phyloP scores from a whole-genome alignment of 2,113 vertebrate species.

The Neotragus pygmaeus region DNA sequence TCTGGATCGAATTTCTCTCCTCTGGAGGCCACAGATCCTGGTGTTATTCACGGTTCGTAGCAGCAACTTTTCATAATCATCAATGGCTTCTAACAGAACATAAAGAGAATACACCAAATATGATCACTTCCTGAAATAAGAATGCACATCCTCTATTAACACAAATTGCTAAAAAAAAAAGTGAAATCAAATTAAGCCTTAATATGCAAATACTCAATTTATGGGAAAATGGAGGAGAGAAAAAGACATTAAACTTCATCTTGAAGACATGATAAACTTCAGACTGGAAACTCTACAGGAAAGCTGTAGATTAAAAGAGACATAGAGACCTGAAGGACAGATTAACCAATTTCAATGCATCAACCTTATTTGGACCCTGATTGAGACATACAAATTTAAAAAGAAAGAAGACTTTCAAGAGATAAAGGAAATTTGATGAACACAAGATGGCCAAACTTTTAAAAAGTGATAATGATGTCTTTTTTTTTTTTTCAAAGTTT shows the following conservation, averaged over 20 bases:
- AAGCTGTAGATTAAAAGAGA: neutral
- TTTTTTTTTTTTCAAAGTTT: neutral
- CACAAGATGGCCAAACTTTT: neutral
- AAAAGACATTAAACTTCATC: neutral
- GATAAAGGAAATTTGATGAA: neutral
- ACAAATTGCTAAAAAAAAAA: neutral
- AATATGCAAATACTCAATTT: neutral
- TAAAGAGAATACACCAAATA: neutral
- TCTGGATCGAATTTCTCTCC: neutral
- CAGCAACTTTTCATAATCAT: neutral
- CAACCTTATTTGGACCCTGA: neutral
- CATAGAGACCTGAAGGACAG: neutral
- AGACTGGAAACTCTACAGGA: neutral
- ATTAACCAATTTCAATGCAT: neutral
- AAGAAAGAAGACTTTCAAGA: neutral
- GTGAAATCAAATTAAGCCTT: neutral
- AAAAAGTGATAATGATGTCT: neutral
- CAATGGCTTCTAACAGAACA: neutral
- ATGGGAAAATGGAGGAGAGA: neutral
- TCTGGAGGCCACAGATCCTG: neutral
- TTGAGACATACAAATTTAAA: neutral
- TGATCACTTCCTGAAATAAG: neutral
- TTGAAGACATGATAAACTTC: neutral
- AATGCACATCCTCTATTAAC: neutral
- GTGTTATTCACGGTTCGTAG: accelerated